Conservation (phyloP, 23 tunicate species). For the Phallusia fumigata region DNA sequence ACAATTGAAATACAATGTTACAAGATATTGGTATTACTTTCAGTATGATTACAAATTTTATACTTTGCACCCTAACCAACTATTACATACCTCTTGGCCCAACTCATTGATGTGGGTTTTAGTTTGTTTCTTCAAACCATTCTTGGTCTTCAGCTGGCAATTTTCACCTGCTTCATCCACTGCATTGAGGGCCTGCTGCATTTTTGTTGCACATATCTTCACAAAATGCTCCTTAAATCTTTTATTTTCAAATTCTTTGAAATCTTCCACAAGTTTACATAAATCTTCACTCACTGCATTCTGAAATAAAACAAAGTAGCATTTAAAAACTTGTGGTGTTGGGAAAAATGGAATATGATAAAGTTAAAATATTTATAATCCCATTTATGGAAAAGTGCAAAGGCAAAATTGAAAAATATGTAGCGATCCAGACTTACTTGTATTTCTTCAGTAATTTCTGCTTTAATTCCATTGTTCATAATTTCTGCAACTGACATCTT, state of each 20-base stretch:
- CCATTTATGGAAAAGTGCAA: too few species aligned
- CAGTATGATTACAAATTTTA: too few species aligned
- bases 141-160: not conserved
- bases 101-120: not conserved
- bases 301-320: not conserved
- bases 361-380: too few species aligned
- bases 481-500: conserved; percentile 2
- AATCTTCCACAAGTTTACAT: not conserved
- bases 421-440: conserved; percentile 5
- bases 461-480: conserved; percentile 20
- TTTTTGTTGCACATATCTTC: not conserved
- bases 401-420: not conserved
- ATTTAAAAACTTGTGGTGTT: too few species aligned
- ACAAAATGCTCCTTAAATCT: not conserved
- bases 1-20: too few species aligned
- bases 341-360: too few species aligned
- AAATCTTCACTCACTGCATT: conserved; percentile 10
- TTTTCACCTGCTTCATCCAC: not conserved
- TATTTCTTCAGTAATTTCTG: conserved; percentile 11
- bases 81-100: not conserved
- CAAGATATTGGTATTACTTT: too few species aligned
- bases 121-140: not conserved
- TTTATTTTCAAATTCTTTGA: not conserved
- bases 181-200: not conserved
- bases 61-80: too few species aligned